Evolutionary conservation across 2,888 invertebrate species (phyloP).

Genomic region (Deroplatys truncata): DNA sequence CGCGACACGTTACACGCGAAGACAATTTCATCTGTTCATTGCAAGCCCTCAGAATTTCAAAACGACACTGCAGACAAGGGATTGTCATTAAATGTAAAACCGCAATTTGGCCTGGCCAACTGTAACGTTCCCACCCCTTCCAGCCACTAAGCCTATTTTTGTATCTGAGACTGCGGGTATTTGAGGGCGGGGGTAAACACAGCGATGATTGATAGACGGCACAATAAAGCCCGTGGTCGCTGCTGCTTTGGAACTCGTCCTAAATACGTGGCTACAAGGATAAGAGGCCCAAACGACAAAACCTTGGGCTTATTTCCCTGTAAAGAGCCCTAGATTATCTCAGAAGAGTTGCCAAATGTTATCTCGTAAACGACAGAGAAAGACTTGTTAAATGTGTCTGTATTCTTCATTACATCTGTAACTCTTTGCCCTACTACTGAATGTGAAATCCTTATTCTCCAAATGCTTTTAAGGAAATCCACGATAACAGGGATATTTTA

Average conservation of each 20-base stretch:
- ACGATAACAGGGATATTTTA: too few species aligned
- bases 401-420: too few species aligned
- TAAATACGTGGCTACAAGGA: not conserved
- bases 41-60: not conserved
- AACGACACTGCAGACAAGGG: not conserved
- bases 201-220: not conserved
- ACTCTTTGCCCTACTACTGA: too few species aligned
- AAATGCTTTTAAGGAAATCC: too few species aligned
- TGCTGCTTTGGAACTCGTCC: not conserved
- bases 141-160: too few species aligned
- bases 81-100: not conserved
- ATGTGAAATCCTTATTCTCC: too few species aligned
- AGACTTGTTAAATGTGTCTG: too few species aligned
- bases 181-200: too few species aligned
- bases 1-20: too few species aligned
- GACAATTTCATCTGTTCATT: too few species aligned
- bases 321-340: not conserved
- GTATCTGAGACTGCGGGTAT: not conserved
- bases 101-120: not conserved
- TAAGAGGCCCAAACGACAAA: too few species aligned
- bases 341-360: not conserved
- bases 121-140: too few species aligned
- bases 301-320: not conserved
- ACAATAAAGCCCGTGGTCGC: not conserved
- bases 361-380: not conserved